Evolutionary conservation across 2,797 vertebrate species (phyloP).

Genomic region (Adelosebastes latens): DNA sequence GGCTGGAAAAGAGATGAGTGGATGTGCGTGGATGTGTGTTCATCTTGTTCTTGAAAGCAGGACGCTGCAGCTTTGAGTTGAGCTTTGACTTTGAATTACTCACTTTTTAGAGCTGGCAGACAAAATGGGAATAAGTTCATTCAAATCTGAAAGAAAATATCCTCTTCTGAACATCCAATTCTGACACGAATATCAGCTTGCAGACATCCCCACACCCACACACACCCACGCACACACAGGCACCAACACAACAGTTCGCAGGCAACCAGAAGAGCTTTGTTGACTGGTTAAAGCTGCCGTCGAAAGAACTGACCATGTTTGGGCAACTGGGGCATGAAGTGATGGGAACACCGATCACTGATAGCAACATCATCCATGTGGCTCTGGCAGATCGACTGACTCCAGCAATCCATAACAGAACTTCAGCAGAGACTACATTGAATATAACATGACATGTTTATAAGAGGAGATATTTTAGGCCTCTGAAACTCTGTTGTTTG

Average conservation of each 20-base stretch:
- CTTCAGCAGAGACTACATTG: background rate
- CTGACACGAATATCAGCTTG: constrained; percentile 1
- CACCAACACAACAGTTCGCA: constrained; percentile 24
- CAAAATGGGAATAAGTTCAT: constrained; percentile 3
- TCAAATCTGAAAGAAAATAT: background rate
- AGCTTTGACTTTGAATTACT: constrained; percentile 5
- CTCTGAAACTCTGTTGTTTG: background rate
- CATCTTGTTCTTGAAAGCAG: constrained; percentile 14
- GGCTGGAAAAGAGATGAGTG: background rate
- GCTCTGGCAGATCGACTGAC: background rate
- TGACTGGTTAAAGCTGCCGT: constrained; percentile 20
- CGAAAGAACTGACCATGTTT: constrained; percentile 37
- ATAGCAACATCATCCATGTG: background rate
- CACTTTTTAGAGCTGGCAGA: constrained; percentile 9
- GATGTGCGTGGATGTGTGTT: background rate
- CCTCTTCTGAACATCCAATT: background rate
- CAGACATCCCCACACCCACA: constrained; percentile 13
- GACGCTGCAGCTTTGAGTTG: constrained; percentile 25
- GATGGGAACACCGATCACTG: constrained; percentile 22
- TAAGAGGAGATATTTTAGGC: background rate
- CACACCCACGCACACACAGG: constrained; percentile 5
- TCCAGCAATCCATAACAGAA: background rate
- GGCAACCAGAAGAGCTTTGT: constrained; percentile 19
- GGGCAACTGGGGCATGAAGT: constrained; percentile 33
- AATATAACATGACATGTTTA: background rate